These are phyloP conservation scores for Eupithecia tripunctaria DNA, from an alignment of 2,888 invertebrate genomes.

Conservation along the genomic window DNA sequence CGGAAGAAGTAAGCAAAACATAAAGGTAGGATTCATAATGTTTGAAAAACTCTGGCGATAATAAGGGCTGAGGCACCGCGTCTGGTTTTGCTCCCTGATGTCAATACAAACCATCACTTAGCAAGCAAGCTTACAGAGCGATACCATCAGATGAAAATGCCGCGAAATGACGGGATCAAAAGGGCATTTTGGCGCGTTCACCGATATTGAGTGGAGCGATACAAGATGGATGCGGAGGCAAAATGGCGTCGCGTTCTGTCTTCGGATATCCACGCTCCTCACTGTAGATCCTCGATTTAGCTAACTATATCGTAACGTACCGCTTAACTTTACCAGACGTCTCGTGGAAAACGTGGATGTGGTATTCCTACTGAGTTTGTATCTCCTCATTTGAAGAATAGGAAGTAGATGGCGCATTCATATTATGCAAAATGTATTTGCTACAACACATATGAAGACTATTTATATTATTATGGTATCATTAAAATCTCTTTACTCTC, in stretches of 20 bases:
- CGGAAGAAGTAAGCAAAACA: background rate
- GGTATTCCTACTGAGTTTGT: background rate
- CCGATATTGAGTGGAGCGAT: slow-evolving; percentile 34
- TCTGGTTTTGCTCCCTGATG: background rate
- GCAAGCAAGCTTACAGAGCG: slow-evolving; percentile 11
- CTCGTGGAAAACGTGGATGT: slow-evolving; percentile 2
- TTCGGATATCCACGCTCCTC: slow-evolving; percentile 37
- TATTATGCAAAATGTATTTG: background rate
- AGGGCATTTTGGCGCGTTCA: slow-evolving; percentile 35
- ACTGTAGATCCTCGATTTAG: slow-evolving; percentile 58
- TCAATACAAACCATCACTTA: slow-evolving; percentile 20
- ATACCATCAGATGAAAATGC: slow-evolving; percentile 18
- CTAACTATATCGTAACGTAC: slow-evolving; percentile 61
- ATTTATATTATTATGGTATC: too few relatives aligned
- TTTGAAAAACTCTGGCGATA: background rate
- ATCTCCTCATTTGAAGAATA: too few relatives aligned
- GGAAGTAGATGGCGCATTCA: too few relatives aligned
- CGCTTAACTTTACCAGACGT: slow-evolving; percentile 43
- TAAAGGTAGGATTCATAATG: background rate
- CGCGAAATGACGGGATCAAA: slow-evolving; percentile 37
- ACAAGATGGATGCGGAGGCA: slow-evolving; percentile 43
- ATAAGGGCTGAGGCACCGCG: background rate
- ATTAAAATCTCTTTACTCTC: background rate
- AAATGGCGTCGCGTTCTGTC: slow-evolving; percentile 42
- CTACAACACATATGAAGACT: background rate